Evolutionary conservation across 2,113 vertebrate genomes (phyloP), one percentile per base, ranked within the genome.

Genomic region (Mus pahari): DNA sequence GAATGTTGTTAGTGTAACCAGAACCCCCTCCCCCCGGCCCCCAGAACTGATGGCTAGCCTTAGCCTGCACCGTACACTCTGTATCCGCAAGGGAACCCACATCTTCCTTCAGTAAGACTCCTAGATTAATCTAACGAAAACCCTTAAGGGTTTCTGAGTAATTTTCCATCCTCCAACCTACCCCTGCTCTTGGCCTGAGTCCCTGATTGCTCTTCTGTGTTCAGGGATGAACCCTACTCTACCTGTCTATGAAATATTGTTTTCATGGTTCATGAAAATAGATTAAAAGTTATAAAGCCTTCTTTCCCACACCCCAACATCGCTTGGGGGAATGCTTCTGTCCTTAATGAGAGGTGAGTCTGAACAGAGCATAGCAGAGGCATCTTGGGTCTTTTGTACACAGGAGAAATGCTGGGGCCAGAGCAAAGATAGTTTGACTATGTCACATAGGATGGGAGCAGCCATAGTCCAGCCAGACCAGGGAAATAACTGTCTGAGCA

Each of bases 21-120:
- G 78, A 39, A 24, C 5, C 5, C 53, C 5, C 3, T 1, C 3
- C 53, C 5, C 53, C 5, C 1, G 20, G 0, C 1, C 11, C 17
- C 33, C 20, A 81, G 50, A 24, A n/a, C 11, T n/a, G 53, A 24
- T 58, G 12, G 36, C 31, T 20, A 58, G 53, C 11, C 53, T 81
- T 39, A 60, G n/a, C 6, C 36, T 28, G 22, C 13, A 39, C 12
- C 6, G 28, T 66, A 66, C 28, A 33, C 64, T 66, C 55, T 60
- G 20, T 6, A 82, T 14, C 19, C 36, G 16, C 53, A n/a, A 60
- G 53, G 36, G 22, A 82, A 7, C 31, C 36, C 50, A 26, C 36
- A 82, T 7, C 36, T 60, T 12, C 50, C 20, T 81, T 60, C 20
- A 6, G 11, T 24, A 39, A 60, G 53, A 26, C 22, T 58, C 36